Conservation (phyloP, 1,140 invertebrate species). For the Zophobas morio region DNA sequence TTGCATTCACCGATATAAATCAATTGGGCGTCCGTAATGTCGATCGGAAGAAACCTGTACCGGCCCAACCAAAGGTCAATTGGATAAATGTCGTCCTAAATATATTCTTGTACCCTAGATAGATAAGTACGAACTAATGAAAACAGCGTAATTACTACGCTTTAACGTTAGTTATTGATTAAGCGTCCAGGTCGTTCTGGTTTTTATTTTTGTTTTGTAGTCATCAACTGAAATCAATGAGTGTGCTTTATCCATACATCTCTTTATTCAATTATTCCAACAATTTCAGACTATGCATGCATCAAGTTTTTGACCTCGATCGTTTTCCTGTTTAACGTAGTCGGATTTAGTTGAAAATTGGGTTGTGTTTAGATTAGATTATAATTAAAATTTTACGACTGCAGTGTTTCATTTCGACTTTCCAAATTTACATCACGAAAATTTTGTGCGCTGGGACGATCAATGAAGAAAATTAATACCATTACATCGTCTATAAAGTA, state of each 20-base stretch:
- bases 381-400: neutral
- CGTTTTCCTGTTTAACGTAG: neutral
- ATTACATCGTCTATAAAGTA: conserved; percentile 7
- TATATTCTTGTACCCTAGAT: no score
- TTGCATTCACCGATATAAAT: neutral
- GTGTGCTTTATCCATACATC: no score
- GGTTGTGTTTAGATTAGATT: neutral
- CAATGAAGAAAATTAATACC: neutral
- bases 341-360: neutral
- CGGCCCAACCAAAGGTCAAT: neutral
- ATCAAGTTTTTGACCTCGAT: no score
- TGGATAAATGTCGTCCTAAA: no score
- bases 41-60: neutral
- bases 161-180: no score
- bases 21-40: neutral
- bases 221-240: no score
- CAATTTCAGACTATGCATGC: no score
- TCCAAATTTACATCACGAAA: neutral
- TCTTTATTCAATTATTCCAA: no score
- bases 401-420: neutral
- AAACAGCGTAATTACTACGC: no score
- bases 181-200: no score
- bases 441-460: neutral
- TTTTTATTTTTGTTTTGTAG: no score
- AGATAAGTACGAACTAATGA: no score